These are phyloP conservation scores for Dicyrtoma fusca DNA, from an alignment of 2,888 invertebrate species.

Conservation along the genomic window DNA sequence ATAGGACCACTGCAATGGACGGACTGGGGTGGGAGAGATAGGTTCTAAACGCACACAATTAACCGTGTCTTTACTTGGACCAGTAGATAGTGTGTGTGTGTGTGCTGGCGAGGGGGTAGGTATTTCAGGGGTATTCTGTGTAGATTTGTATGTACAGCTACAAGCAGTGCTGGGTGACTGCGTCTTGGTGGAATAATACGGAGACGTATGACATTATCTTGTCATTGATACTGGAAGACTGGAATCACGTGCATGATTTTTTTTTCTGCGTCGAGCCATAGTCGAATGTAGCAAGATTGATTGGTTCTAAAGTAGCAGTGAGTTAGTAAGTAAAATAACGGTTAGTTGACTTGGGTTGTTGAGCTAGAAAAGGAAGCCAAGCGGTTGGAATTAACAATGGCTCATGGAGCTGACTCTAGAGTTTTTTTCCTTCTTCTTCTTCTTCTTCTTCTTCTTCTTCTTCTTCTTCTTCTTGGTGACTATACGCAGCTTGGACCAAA, in stretches of 20 bases:
- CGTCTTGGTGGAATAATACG: not conserved
- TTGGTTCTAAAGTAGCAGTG: not conserved
- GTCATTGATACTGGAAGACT: not conserved
- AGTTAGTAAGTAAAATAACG: slow-evolving; percentile 16
- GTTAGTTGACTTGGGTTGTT: slow-evolving; percentile 9
- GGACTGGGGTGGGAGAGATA: no score
- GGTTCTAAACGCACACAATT: no score
- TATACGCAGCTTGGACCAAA: slow-evolving; percentile 4
- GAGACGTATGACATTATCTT: not conserved
- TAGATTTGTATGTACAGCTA: no score
- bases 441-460: no score
- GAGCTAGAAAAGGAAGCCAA: slow-evolving; percentile 8
- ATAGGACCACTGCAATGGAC: no score
- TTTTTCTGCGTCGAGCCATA: not conserved
- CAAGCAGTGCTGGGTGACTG: no score
- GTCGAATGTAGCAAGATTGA: not conserved
- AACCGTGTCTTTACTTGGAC: no score
- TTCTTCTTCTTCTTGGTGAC: not conserved
- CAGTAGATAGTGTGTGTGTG: no score
- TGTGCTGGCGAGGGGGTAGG: no score
- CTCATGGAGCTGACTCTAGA: slow-evolving; percentile 7
- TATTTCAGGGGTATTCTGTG: no score
- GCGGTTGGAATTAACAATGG: slow-evolving; percentile 22
- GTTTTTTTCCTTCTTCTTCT: slow-evolving; percentile 2
- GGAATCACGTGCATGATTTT: not conserved